Percentiles rank a stretch among this genome's conserved stretches.
phyloP scores from a whole-genome alignment of 2,797 vertebrate genomes.

The Mionectes olivaceus region DNA sequence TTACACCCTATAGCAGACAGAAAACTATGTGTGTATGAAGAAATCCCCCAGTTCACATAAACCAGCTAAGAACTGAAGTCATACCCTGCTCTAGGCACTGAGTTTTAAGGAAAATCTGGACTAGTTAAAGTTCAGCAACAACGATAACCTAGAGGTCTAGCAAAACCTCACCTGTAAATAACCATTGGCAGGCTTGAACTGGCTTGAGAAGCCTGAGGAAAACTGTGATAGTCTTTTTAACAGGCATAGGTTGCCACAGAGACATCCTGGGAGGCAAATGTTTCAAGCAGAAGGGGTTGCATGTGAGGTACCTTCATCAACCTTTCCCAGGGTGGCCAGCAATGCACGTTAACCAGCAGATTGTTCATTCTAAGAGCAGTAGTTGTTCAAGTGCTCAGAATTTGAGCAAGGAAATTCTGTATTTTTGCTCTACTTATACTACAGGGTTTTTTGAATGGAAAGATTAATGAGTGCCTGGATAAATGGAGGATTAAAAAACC shows the following conservation, averaged over 20 bases:
- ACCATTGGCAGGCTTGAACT: background rate
- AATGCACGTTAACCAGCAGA: accelerated
- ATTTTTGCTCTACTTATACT: background rate
- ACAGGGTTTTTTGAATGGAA: background rate
- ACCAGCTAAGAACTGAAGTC: background rate
- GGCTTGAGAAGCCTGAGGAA: background rate
- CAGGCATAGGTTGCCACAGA: background rate
- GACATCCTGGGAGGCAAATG: background rate
- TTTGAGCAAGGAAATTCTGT: background rate
- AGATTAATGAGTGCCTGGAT: background rate
- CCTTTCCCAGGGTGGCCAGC: background rate
- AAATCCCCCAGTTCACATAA: background rate
- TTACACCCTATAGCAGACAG: background rate
- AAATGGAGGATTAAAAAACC: background rate
- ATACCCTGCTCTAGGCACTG: background rate
- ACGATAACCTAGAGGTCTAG: background rate
- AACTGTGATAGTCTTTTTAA: background rate
- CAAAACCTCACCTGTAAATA: background rate
- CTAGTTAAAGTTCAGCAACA: background rate
- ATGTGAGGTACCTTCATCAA: background rate
- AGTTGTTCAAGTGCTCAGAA: background rate
- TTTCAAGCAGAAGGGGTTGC: background rate
- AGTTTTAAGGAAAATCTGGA: background rate
- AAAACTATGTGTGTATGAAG: background rate
- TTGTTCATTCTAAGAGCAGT: background rate